phyloP scores from a whole-genome alignment of 2,797 vertebrate genomes.

The Pseudopleuronectes americanus region DNA sequence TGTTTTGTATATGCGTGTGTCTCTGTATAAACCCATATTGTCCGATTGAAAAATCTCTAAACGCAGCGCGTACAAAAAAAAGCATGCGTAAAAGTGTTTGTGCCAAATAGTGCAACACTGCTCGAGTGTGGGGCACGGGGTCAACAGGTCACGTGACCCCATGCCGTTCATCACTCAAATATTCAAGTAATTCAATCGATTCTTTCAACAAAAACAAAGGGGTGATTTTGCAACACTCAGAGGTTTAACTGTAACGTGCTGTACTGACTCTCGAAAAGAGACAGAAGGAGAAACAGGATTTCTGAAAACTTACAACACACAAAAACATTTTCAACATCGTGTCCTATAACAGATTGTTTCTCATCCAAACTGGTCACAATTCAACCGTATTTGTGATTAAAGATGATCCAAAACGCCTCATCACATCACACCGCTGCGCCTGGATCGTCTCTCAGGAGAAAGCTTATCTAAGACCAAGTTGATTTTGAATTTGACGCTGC shows the following conservation, averaged over 20 bases:
- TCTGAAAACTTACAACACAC: slow-evolving; percentile 2
- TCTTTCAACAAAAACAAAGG: slow-evolving; percentile 9
- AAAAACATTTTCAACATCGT: slow-evolving; percentile 4
- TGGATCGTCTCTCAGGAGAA: slow-evolving; percentile 2
- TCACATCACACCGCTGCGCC: neutral
- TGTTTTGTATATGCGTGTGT: accelerated
- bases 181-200: slow-evolving; percentile 9
- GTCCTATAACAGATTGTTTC: neutral
- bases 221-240: slow-evolving; percentile 17
- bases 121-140: slow-evolving; percentile 19
- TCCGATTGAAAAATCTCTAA: slow-evolving; percentile 11
- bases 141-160: slow-evolving; percentile 63
- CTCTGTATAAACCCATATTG: slow-evolving; percentile 3
- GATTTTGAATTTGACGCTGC: neutral
- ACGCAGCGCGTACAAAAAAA: neutral
- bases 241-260: neutral
- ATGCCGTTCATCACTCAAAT: slow-evolving; percentile 23
- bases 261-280: neutral
- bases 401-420: neutral
- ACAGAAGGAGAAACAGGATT: neutral
- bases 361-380: slow-evolving; percentile 3
- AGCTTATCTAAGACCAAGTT: neutral
- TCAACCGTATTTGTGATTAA: neutral
- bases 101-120: slow-evolving; percentile 2
- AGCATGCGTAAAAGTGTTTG: neutral